Percentiles rank a stretch among this genome's conserved stretches.
Conservation (phyloP, 2,888 invertebrate species). For the Adelognathus sp. region DNA sequence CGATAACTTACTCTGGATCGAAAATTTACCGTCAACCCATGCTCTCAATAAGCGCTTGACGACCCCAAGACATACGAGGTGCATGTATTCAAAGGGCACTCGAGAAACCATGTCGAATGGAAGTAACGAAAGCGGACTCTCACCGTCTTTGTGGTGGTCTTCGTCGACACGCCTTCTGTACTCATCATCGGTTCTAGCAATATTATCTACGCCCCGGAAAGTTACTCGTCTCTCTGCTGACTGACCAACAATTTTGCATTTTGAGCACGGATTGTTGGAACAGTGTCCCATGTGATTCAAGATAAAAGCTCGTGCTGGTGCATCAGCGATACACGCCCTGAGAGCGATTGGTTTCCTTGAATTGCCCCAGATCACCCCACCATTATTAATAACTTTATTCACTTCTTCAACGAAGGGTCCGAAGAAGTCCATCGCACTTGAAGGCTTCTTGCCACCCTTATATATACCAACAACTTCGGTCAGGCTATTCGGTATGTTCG, state of each 20-base stretch:
- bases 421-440: conserved; percentile 32
- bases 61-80: not conserved
- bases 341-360: not conserved
- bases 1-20: not conserved
- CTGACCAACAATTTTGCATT: conserved; percentile 44
- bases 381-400: not conserved
- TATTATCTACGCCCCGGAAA: not conserved
- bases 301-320: conserved; percentile 54
- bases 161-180: not conserved
- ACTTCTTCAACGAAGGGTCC: conserved; percentile 30
- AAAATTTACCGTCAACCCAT: not conserved
- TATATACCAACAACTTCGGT: conserved; percentile 48
- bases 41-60: not conserved
- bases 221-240: not conserved
- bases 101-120: conserved; percentile 64
- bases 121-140: not conserved
- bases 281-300: conserved; percentile 55
- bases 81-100: conserved; percentile 49
- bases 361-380: conserved; percentile 16
- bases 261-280: conserved; percentile 55
- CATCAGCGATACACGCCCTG: conserved; percentile 57
- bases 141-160: not conserved
- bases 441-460: conserved; percentile 50
- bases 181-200: conserved; percentile 6
- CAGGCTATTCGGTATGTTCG: conserved; percentile 25